A percentile compares a stretch with the other conserved stretches of the same genome.
Evolutionary conservation across 1,140 invertebrate genomes (phyloP).

Genomic region (Zaprionus gabonicus): DNA sequence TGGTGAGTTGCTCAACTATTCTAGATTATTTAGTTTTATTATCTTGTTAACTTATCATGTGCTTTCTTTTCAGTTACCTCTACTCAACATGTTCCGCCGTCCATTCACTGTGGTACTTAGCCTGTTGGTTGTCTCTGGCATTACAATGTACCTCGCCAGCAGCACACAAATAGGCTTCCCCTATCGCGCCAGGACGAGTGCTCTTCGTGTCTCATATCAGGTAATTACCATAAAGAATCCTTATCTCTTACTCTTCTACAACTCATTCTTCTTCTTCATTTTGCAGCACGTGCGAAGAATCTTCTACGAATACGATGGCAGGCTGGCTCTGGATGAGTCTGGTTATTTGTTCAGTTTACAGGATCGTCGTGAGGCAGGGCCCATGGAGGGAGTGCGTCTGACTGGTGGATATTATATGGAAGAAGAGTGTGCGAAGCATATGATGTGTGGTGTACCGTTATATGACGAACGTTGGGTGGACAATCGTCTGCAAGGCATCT

Average conservation of each 20-base stretch:
- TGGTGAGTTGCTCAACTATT: constrained; percentile 36
- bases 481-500: constrained; percentile 31
- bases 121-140: constrained; percentile 85
- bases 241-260: background rate
- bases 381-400: constrained; percentile 82
- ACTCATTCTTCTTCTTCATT: background rate
- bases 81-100: constrained; percentile 54
- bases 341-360: constrained; percentile 90
- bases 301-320: constrained; percentile 86
- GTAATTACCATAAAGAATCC: constrained; percentile 84
- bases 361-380: constrained; percentile 88
- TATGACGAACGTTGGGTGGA: constrained; percentile 85
- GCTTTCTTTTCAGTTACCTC: constrained; percentile 12
- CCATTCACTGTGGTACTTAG: constrained; percentile 31
- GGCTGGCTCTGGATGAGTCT: constrained; percentile 85
- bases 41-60: background rate
- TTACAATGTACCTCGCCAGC: constrained; percentile 86
- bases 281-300: constrained; percentile 86
- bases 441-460: constrained; percentile 90
- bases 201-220: constrained; percentile 87
- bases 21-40: background rate
- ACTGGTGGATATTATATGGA: constrained; percentile 85
- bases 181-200: constrained; percentile 88
- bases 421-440: constrained; percentile 87
- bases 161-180: constrained; percentile 90